Evolutionary conservation across 1,140 invertebrate genomes (phyloP), one percentile per base, ranked within the genome.

Genomic region (Centruroides sculpturatus): DNA sequence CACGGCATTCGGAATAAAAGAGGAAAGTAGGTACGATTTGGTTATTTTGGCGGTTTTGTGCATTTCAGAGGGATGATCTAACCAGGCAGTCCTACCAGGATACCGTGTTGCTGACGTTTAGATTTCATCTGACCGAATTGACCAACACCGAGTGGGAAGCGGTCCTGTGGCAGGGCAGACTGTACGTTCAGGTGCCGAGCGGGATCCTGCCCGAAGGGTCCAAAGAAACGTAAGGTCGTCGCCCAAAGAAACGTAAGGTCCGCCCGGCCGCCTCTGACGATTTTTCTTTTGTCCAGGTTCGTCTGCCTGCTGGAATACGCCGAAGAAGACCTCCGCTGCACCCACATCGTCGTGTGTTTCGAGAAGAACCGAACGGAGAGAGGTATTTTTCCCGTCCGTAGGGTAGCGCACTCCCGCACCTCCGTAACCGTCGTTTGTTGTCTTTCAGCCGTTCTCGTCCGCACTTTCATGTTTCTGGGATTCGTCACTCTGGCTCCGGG

Each of bases 401-500:
- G 23, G 23, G 23, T 23, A 23, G 23, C 2, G 23, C 23, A 23
- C 23, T 23, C 23, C 23, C 2, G 23, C 23, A 23, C 23, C 23
- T 23, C 23, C 23, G 23, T 23, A 23, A 23, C 23, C 2, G 2
- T 23, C 2, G 23, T 23, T 23, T 23, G 23, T 23, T 23, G 8
- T 41, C 65, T 77, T 80, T 64, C 76, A 84, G 84, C 85, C 47
- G 83, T 84, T 65, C 78, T 96, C 59, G 83, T 97, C 58, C 84
- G 91, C 69, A 92, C 90, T 56, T 97, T 98, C 82, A 93, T 94
- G 85, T 96, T 94, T 77, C 82, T 97, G 76, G 92, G 92, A 54
- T 97, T 98, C 76, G 81, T 83, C 64, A 80, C 87, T 53, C 77
- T 95, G 64, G 80, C 87, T 50, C 90, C 92, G 55, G 86, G 83